Evolutionary conservation across 1,140 invertebrate genomes (phyloP).

Genomic region (Euglossa dilemma): DNA sequence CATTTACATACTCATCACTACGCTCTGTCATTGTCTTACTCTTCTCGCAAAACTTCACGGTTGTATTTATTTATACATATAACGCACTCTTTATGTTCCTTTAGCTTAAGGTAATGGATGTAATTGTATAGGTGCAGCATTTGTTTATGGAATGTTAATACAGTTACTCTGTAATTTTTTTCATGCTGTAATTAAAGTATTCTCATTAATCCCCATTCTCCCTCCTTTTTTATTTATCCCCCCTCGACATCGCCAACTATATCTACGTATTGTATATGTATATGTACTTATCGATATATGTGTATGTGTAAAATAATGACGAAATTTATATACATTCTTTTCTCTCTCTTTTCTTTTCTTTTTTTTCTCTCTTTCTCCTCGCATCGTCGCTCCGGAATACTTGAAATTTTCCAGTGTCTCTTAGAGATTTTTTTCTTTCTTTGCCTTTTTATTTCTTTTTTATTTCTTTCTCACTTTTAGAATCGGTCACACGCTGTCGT

Average conservation of each 20-base stretch:
- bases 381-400: too few species aligned
- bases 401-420: too few species aligned
- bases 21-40: constrained; percentile 24
- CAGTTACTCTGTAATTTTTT: constrained; percentile 73
- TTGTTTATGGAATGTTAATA: constrained; percentile 80
- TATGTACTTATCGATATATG: not conserved
- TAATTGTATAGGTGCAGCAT: constrained; percentile 74
- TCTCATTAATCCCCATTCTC: constrained; percentile 70
- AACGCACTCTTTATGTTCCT: constrained; percentile 63
- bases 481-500: too few species aligned
- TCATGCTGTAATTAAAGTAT: constrained; percentile 75
- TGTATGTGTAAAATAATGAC: not conserved
- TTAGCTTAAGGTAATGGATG: constrained; percentile 76
- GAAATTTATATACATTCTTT: not conserved
- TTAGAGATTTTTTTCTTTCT: too few species aligned
- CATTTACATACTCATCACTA: constrained; percentile 34
- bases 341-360: too few species aligned
- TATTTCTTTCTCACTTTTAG: too few species aligned
- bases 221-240: constrained; percentile 55
- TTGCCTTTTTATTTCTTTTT: not conserved
- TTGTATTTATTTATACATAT: constrained; percentile 65
- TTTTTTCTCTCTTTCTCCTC: not conserved
- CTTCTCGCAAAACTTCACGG: constrained; percentile 39
- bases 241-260: not conserved
- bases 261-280: constrained; percentile 2